A percentile compares a stretch with the other conserved stretches of the same genome.
Conservation (phyloP, 2,113 vertebrate species). For the Rana temporaria region DNA sequence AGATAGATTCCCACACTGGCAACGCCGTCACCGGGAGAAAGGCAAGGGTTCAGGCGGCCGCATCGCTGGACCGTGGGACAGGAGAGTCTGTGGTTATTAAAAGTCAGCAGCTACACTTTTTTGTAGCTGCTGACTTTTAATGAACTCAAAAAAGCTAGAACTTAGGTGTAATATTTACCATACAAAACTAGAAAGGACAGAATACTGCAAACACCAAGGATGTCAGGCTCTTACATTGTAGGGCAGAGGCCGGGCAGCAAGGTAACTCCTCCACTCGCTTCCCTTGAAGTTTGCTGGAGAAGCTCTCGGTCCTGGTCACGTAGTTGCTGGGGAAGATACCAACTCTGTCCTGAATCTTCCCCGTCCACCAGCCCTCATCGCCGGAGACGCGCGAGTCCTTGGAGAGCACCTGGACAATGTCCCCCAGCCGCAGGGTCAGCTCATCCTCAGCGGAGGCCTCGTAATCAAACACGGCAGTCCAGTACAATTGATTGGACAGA, state of each 20-base stretch:
- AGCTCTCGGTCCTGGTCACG: conserved; percentile 83
- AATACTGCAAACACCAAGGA: background rate
- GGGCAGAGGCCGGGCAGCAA: conserved; percentile 66
- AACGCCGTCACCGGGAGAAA: too few species aligned
- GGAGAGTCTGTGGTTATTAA: too few species aligned
- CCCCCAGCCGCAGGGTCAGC: conserved; percentile 90
- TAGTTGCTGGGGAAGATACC: conserved; percentile 97
- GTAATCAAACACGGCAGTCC: conserved; percentile 97
- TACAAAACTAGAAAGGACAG: background rate
- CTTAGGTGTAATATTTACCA: too few species aligned
- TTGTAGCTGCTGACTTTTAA: too few species aligned
- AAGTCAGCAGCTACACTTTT: too few species aligned
- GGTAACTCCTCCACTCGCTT: conserved; percentile 68
- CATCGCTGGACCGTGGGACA: too few species aligned
- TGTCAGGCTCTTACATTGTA: conserved; percentile 71
- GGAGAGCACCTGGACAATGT: conserved; percentile 92
- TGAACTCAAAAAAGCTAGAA: too few species aligned
- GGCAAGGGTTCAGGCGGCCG: too few species aligned
- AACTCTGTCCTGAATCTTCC: conserved; percentile 89
- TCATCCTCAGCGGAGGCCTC: conserved; percentile 94
- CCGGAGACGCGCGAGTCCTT: conserved; percentile 93
- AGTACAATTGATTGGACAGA: conserved; percentile 68
- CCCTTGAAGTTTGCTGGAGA: conserved; percentile 75
- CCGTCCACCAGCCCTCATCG: conserved; percentile 97
- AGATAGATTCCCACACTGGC: too few species aligned